A percentile compares a stretch with the other conserved stretches of the same genome.
phyloP scores from a whole-genome alignment of 2,888 invertebrate species.

The Pandemis corylana region DNA sequence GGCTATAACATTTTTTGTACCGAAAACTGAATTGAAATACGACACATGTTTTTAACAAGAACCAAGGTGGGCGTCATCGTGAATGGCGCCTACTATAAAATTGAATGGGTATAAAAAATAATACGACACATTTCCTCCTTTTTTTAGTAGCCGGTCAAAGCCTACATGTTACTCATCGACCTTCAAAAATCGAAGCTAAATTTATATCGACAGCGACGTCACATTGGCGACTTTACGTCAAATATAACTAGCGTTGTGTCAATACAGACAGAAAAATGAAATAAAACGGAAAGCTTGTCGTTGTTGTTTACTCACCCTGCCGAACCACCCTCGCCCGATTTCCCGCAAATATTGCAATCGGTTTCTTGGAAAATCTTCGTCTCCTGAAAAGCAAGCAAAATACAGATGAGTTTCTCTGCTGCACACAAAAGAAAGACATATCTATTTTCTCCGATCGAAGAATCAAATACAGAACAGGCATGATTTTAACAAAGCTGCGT shows the following conservation, averaged over 20 bases:
- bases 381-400: slow-evolving; percentile 59
- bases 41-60: too few relatives aligned
- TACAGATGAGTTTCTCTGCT: slow-evolving; percentile 19
- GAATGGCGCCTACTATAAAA: too few relatives aligned
- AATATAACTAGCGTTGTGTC: slow-evolving; percentile 1
- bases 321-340: slow-evolving; percentile 94
- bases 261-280: slow-evolving; percentile 29
- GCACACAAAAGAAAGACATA: not conserved
- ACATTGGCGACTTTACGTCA: not conserved
- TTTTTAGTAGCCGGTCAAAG: too few relatives aligned
- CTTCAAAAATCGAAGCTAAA: not conserved
- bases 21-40: too few relatives aligned
- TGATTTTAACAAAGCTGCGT: too few relatives aligned
- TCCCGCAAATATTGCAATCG: slow-evolving; percentile 93
- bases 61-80: too few relatives aligned
- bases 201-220: not conserved
- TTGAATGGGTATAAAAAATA: too few relatives aligned
- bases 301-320: slow-evolving; percentile 80
- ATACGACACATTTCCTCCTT: too few relatives aligned
- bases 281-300: slow-evolving; percentile 32
- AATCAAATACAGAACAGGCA: not conserved
- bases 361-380: slow-evolving; percentile 88
- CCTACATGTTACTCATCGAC: not conserved
- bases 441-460: not conserved
- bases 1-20: too few relatives aligned